Base-by-base conservation (phyloP, 2,113 vertebrate genomes). In the Balaeniceps rex region DNA sequence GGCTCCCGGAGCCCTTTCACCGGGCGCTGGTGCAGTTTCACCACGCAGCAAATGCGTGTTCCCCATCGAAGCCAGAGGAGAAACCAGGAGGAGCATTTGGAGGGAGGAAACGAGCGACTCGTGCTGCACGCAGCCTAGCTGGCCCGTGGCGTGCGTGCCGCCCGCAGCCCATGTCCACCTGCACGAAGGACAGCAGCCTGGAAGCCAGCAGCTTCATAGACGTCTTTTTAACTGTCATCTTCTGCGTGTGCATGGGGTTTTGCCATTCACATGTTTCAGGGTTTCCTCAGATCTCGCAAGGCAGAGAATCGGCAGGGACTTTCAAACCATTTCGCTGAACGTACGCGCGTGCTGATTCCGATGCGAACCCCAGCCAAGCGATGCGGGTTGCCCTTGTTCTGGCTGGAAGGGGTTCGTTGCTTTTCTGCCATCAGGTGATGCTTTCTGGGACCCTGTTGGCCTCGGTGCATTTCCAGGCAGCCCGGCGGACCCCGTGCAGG, bases 211-310 rank as follows among this genome's bases (percentile, higher is more conserved):
- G 25, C 65, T 46, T 25, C 25, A 28, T 10, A 13, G 38, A 8
- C 8, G 0, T 2, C 51, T 23, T 33, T 75, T 24, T 26, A 49
- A 11, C n/a, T 44, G 7, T 36, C 58, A 16, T 36, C 23, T 34
- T 28, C 58, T 31, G 69, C 1, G 0, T 12, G 40, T 4, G 6
- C 14, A 14, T 1, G 1, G 40, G 40, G 63, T 40, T 52, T 22
- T 6, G 55, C n/a, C 5, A 0, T 24, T 36, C 5, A 2, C 33
- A 0, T 54, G 28, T 24, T 52, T 18, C 40, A 21, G 61, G 44
- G 21, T 55, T 68, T 66, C 44, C 68, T 61, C 51, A 36, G 36
- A 38, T 63, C 40, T 19, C 1, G 2, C 55, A 46, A 95, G 47
- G n/a, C 63, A 33, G 72, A 87, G 68, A 64, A 69, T 5, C 19